phyloP scores from a whole-genome alignment of 2,797 vertebrate species.

The Notoglanidium macrostoma region DNA sequence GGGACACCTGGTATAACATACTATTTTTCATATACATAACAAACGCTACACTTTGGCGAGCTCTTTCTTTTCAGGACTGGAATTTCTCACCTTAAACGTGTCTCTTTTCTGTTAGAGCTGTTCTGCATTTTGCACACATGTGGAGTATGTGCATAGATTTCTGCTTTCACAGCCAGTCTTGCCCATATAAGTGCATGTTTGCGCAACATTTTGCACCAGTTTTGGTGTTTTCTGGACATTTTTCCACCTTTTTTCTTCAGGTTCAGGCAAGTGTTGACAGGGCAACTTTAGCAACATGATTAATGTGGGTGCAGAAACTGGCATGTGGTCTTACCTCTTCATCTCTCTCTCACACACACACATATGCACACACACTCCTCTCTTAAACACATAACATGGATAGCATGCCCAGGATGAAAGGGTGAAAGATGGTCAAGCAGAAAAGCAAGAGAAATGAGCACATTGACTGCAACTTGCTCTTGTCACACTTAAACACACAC shows the following conservation, averaged over 20 bases:
- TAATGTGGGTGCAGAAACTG: constrained; percentile 13
- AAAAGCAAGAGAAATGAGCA: neutral
- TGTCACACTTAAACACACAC: neutral
- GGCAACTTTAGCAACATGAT: neutral
- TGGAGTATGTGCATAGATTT: neutral
- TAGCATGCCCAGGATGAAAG: neutral
- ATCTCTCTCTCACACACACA: neutral
- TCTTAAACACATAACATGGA: neutral
- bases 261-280: constrained; percentile 3
- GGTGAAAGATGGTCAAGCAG: neutral
- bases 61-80: neutral
- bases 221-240: neutral
- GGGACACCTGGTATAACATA: neutral
- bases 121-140: neutral
- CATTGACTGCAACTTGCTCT: neutral
- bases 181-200: neutral
- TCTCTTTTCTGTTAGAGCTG: neutral
- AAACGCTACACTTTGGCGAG: neutral
- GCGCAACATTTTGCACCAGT: neutral
- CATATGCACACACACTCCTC: neutral
- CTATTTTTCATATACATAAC: too few species aligned
- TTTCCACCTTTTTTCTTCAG: neutral
- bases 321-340: neutral
- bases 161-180: neutral
- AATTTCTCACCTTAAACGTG: constrained; percentile 1